Conservation (phyloP, 2,888 invertebrate species). For the Polymixis lichenea region DNA sequence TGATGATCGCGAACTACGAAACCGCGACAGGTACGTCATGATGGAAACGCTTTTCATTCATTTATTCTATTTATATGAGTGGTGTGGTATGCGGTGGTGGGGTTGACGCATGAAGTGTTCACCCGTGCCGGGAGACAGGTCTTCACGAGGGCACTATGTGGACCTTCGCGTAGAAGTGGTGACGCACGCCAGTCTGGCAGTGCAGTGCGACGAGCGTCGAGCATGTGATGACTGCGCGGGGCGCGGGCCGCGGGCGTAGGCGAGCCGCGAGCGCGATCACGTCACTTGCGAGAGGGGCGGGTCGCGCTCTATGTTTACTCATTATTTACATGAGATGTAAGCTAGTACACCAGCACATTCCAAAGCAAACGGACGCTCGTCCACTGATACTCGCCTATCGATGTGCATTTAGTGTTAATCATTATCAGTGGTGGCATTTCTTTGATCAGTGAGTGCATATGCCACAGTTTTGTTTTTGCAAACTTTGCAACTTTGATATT, state of each 20-base stretch:
- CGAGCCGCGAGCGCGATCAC: slow-evolving; percentile 74
- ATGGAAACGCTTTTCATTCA: slow-evolving; percentile 80
- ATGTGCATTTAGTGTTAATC: slow-evolving; percentile 87
- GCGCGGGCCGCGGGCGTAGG: slow-evolving; percentile 79
- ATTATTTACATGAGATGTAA: slow-evolving; percentile 83
- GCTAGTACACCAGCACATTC: slow-evolving; percentile 88
- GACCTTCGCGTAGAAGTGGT: slow-evolving; percentile 73
- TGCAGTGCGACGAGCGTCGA: slow-evolving; percentile 73
- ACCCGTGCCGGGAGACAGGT: slow-evolving; percentile 67
- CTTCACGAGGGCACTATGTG: slow-evolving; percentile 68
- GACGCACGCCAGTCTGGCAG: slow-evolving; percentile 80
- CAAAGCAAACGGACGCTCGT: slow-evolving; percentile 78
- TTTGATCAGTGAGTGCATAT: slow-evolving; percentile 77
- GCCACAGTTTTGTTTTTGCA: slow-evolving; percentile 71
- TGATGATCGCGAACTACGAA: slow-evolving; percentile 83
- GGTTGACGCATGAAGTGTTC: slow-evolving; percentile 79
- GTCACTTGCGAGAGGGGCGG: slow-evolving; percentile 84
- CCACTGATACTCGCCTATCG: slow-evolving; percentile 72
- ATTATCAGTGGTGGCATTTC: slow-evolving; percentile 79
- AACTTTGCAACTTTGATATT: slow-evolving; percentile 68
- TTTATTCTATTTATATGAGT: slow-evolving; percentile 79
- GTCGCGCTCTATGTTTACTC: slow-evolving; percentile 85
- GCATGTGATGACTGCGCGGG: slow-evolving; percentile 80
- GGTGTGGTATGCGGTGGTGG: slow-evolving; percentile 72
- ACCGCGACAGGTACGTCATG: slow-evolving; percentile 88